Conservation (phyloP, 2,888 invertebrate genomes). For the Cactoblastis cactorum region DNA sequence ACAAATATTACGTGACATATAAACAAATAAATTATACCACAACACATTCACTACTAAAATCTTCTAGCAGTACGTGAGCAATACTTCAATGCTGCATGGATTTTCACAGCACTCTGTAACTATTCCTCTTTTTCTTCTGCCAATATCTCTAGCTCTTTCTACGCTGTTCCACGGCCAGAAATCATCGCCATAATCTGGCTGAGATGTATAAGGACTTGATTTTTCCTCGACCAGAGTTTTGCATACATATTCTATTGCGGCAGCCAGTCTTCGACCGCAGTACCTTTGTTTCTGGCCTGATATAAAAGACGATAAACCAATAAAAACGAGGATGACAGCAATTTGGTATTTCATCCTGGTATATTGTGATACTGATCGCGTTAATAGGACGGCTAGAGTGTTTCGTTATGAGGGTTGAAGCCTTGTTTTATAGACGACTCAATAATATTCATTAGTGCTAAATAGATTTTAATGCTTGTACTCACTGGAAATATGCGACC, state of each 20-base stretch:
- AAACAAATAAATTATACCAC: neutral
- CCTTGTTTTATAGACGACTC: slow-evolving; percentile 24
- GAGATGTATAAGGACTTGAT: slow-evolving; percentile 9
- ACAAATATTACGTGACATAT: neutral
- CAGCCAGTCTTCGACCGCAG: slow-evolving; percentile 25
- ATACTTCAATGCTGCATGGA: slow-evolving; percentile 25
- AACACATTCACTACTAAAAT: neutral
- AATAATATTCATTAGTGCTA: slow-evolving; percentile 29
- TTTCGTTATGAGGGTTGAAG: slow-evolving; percentile 7
- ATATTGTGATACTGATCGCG: neutral
- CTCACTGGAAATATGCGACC: no score
- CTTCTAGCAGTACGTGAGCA: slow-evolving; percentile 28
- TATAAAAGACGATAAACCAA: slow-evolving; percentile 6
- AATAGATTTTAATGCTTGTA: slow-evolving; percentile 9
- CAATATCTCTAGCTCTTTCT: slow-evolving; percentile 16
- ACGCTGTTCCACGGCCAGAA: slow-evolving; percentile 23
- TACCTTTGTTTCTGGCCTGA: slow-evolving; percentile 16
- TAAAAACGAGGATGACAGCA: slow-evolving; percentile 3
- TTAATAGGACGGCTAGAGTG: neutral
- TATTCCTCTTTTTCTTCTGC: slow-evolving; percentile 25
- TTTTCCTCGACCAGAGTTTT: neutral
- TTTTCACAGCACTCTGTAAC: slow-evolving; percentile 31
- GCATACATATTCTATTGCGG: slow-evolving; percentile 23
- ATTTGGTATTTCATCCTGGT: slow-evolving; percentile 1
- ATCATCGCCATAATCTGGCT: slow-evolving; percentile 12